phyloP scores from a whole-genome alignment of 2,113 vertebrate species.

The Prunella fulvescens region DNA sequence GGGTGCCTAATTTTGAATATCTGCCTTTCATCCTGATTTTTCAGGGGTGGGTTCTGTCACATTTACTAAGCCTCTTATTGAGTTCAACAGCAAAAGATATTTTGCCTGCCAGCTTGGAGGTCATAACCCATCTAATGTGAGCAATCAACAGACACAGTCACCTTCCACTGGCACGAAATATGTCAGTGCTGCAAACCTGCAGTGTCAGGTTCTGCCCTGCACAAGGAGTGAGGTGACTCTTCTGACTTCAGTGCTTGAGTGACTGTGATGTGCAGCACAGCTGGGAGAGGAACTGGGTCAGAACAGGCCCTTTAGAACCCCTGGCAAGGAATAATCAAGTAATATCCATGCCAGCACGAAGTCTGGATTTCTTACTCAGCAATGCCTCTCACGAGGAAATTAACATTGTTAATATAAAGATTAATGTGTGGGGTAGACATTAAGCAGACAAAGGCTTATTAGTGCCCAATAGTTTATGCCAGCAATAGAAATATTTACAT shows the following conservation, averaged over 20 bases:
- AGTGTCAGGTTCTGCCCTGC: not conserved
- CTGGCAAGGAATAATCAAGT: not conserved
- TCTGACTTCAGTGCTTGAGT: not conserved
- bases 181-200: not conserved
- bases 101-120: not conserved
- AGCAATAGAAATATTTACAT: not conserved
- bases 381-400: not conserved
- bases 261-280: not conserved
- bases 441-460: not conserved
- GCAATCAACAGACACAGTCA: not conserved
- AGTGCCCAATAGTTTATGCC: not conserved
- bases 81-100: not conserved
- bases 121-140: not conserved
- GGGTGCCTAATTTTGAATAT: not conserved
- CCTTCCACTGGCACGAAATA: not conserved
- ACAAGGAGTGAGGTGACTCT: not conserved
- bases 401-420: not conserved
- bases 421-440: not conserved
- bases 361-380: not conserved
- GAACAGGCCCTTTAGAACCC: not conserved
- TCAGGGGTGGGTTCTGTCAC: not conserved
- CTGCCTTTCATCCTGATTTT: not conserved
- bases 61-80: not conserved
- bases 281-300: not conserved
- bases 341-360: not conserved